phyloP scores from a whole-genome alignment of 2,113 vertebrate genomes.

The Cinclus mexicanus region DNA sequence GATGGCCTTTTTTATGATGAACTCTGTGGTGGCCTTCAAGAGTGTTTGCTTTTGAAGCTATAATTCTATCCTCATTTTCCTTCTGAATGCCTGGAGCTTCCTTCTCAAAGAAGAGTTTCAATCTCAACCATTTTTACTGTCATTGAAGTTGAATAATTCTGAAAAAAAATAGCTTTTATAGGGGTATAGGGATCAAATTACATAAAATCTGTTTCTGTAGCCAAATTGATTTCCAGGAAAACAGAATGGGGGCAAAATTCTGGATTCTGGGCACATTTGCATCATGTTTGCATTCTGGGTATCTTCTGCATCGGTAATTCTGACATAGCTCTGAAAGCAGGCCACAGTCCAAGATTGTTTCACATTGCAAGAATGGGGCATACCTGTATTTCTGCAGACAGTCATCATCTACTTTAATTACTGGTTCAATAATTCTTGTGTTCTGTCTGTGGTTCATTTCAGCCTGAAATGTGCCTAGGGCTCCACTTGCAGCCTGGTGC shows the following conservation, averaged over 20 bases:
- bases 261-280: background rate
- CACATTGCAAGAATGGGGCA: background rate
- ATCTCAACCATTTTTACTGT: background rate
- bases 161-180: background rate
- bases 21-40: background rate
- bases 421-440: background rate
- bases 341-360: background rate
- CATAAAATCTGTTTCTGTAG: background rate
- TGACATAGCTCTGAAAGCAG: background rate
- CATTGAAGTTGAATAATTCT: background rate
- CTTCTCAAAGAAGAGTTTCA: background rate
- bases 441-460: background rate
- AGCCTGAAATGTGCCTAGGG: background rate
- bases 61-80: background rate
- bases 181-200: background rate
- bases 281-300: background rate
- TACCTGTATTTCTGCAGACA: background rate
- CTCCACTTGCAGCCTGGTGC: background rate
- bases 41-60: background rate
- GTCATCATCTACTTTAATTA: background rate
- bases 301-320: background rate
- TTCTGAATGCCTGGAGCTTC: background rate
- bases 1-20: background rate
- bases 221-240: background rate
- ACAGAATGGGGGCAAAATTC: background rate